Base-by-base conservation (phyloP, 2,113 vertebrate species). In the Hymenochirus boettgeri region DNA sequence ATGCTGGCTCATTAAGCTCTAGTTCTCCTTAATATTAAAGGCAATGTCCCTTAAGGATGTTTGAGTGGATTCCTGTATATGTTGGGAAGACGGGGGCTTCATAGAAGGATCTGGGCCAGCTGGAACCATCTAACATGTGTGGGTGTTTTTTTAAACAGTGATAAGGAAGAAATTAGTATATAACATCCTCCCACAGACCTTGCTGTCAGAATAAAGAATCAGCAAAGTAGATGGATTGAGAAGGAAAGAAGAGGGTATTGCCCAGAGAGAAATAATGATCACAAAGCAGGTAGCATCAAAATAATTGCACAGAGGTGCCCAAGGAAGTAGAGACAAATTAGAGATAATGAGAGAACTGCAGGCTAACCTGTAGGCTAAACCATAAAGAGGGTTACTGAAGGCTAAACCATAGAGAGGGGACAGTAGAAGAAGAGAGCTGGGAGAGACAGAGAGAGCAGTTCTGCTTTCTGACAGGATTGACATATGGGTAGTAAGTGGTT, bases 71-170 rank as follows among this genome's bases (percentile, higher is more conserved):
- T n/a, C 5, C 5, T 42, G 17, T 42, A 6, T 42, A n/a, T 42
- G n/a, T n/a, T n/a, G 22, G n/a, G 48, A 35, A 56, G 21, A 19
- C 27, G 31, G 22, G 45, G 55, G 4, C 27, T 21, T 10, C 23
- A 24, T 29, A 11, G 15, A 10, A 37, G 24, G 24, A 66, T 66
- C 10, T 29, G 52, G 55, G 55, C 46, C 55, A 51, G 45, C 23
- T 66, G 45, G 54, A 13, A n/a, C 7, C 10, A 31, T 47, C 8
- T 12, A 33, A 65, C 45, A 18, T 8, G 55, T 39, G 64, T 59
- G 55, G 64, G 64, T 52, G 64, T 45, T 23, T 39, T n/a, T 58
- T 23, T 57, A 59, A 58, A 31, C 46, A 37, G 46, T 27, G 63
- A 57, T 27, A 37, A 46, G 55, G 25, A 18, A 31, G 29, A 51